Conservation (phyloP, 2,888 invertebrate genomes). For the Xestoiulus laeticollis region DNA sequence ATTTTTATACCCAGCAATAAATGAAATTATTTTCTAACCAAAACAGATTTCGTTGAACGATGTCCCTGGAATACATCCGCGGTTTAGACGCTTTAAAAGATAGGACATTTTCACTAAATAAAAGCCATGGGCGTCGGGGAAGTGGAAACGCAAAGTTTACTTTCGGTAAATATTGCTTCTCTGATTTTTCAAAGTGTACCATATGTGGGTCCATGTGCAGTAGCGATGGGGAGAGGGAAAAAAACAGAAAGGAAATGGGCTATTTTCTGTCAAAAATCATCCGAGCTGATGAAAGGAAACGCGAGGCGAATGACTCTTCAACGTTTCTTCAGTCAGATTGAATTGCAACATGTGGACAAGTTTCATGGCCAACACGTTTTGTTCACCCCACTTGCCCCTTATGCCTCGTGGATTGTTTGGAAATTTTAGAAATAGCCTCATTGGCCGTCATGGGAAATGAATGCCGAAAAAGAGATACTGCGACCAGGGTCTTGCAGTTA, state of each 20-base stretch:
- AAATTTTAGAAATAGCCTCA: background rate
- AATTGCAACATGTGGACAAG: constrained; percentile 21
- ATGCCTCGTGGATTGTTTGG: constrained; percentile 18
- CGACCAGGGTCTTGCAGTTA: background rate
- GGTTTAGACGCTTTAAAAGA: background rate
- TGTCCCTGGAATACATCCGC: background rate
- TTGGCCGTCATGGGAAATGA: constrained; percentile 30
- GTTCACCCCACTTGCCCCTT: constrained; percentile 1
- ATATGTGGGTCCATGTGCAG: background rate
- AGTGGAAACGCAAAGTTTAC: constrained; percentile 7
- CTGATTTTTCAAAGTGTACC: background rate
- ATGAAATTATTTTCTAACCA: background rate
- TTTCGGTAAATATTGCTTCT: constrained; percentile 30
- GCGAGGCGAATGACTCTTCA: constrained; percentile 14
- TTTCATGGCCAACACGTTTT: constrained; percentile 45
- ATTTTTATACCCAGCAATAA: background rate
- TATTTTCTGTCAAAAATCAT: constrained; percentile 41
- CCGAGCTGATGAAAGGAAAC: constrained; percentile 43
- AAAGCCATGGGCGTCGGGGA: constrained; percentile 35
- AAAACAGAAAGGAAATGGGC: constrained; percentile 39
- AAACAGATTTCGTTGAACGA: background rate
- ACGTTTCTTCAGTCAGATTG: background rate
- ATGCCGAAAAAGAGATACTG: constrained; percentile 40
- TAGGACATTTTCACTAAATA: background rate
- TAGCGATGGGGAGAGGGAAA: background rate